A percentile compares a stretch with the other conserved stretches of the same genome.
phyloP scores from a whole-genome alignment of 1,140 invertebrate genomes.

The Adelges cooleyi region DNA sequence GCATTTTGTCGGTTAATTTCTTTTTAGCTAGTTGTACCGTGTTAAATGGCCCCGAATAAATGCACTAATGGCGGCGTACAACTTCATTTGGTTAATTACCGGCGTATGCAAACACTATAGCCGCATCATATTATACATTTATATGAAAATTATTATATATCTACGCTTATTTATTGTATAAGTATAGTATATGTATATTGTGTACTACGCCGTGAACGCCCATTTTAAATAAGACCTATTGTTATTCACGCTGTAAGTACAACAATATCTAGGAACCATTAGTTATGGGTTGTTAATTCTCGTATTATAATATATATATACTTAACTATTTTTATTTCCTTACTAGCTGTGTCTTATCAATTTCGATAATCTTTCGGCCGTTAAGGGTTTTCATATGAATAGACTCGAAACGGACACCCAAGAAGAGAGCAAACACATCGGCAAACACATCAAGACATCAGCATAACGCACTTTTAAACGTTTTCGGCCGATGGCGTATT shows the following conservation, averaged over 20 bases:
- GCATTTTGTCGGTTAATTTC: too few relatives aligned
- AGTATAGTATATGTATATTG: too few relatives aligned
- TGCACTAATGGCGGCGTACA: neutral
- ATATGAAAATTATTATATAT: too few relatives aligned
- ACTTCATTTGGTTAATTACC: slow-evolving; percentile 11
- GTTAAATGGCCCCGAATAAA: slow-evolving; percentile 2
- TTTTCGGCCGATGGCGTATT: too few relatives aligned
- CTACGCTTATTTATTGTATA: too few relatives aligned
- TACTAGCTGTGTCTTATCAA: neutral
- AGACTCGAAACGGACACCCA: neutral
- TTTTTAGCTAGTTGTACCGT: neutral
- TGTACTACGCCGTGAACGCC: neutral
- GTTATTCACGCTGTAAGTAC: neutral
- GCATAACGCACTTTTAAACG: too few relatives aligned
- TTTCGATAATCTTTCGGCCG: neutral
- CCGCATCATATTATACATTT: too few relatives aligned
- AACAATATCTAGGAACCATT: neutral
- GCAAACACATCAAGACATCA: too few relatives aligned
- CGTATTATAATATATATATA: neutral
- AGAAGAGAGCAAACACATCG: too few relatives aligned
- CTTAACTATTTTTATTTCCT: neutral
- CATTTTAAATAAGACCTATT: neutral
- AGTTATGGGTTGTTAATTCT: slow-evolving; percentile 24
- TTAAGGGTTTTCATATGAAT: neutral
- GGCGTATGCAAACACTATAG: neutral